These are phyloP conservation scores for Ascaphus truei DNA, from an alignment of 2,113 vertebrate genomes.

Conservation along the genomic window DNA sequence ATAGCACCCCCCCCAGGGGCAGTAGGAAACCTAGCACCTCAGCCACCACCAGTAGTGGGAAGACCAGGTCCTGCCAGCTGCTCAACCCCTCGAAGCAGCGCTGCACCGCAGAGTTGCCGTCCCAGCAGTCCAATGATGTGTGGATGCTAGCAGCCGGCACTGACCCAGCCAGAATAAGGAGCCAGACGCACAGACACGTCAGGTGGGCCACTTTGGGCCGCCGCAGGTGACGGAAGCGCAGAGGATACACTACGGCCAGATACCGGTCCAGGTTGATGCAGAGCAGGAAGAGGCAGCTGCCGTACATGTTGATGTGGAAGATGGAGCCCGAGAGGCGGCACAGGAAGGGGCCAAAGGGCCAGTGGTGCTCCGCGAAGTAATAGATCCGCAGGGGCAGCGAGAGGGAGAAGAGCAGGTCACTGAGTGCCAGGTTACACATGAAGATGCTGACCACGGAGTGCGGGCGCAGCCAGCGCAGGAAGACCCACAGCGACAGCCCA, in stretches of 20 bases:
- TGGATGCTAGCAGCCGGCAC: constrained; percentile 61
- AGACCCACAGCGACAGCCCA: constrained; percentile 61
- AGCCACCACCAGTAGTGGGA: constrained; percentile 61
- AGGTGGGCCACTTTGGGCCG: constrained; percentile 58
- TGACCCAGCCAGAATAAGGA: constrained; percentile 58
- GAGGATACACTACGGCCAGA: constrained; percentile 65
- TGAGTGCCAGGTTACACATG: constrained; percentile 71
- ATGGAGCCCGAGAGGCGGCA: constrained; percentile 69
- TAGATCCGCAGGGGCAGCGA: constrained; percentile 68
- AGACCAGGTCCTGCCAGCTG: constrained; percentile 56
- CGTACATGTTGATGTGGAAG: constrained; percentile 82
- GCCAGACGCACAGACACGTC: constrained; percentile 62
- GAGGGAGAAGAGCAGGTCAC: constrained; percentile 72
- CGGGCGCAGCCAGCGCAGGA: constrained; percentile 56
- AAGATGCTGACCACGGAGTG: constrained; percentile 70
- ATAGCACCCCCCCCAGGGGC: constrained; percentile 58
- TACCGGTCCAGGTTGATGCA: constrained; percentile 77
- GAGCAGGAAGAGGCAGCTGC: constrained; percentile 77
- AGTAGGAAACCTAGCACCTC: constrained; percentile 67
- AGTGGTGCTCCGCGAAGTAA: constrained; percentile 62
- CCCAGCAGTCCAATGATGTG: constrained; percentile 48
- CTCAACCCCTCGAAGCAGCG: constrained; percentile 70
- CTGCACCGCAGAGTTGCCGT: not conserved
- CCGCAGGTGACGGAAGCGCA: constrained; percentile 66
- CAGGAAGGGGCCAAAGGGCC: constrained; percentile 61